Base-by-base conservation (phyloP, 2,797 vertebrate genomes). In the Gephyroberyx darwinii region DNA sequence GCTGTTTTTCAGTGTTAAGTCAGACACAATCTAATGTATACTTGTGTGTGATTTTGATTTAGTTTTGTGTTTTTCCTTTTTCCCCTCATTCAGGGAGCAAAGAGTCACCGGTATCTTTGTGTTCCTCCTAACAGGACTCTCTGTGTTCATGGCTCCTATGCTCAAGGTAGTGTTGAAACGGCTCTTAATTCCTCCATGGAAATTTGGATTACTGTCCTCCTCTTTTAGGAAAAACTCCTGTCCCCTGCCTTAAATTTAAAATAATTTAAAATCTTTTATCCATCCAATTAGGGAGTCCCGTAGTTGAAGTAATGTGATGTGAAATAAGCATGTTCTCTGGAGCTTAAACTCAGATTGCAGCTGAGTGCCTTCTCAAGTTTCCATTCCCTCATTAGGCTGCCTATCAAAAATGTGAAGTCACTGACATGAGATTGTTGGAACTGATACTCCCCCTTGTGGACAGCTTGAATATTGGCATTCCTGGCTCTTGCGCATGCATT, bases 101-200 rank as follows among this genome's bases (percentile, higher is more conserved):
- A 94, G 98, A 85, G 95, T 99, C 77, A 99, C 98, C 0, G 98
- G 98, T n/a, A 83, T 94, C 78, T 85, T 93, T 0, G 98, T 99
- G 59, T 99, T 99, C 90, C 83, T 99, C 78, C 94, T 99, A 82
- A 99, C 97, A 0, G 98, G 98, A 7, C 92, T 99, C 48, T 99
- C 97, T 0, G 97, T 99, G 86, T 97, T 99, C 77, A 99, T 99
- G 97, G 97, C 98, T 67, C 98, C 98, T 10, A 95, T 99, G 90
- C 92, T 99, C 56, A 98, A 99, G 97, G 98, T 99, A 95, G 1
- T 0, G 35, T 56, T 63, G 61, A 41, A 57, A 16, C 13, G 1
- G 50, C 48, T 70, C 33, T 51, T 71, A 75, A 84, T 71, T 80
- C 65, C 45, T 77, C 76, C 51, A 0, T 13, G 53, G 53, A 83